Evolutionary conservation across 2,113 vertebrate genomes (phyloP), one percentile per base, ranked within the genome.

Genomic region (Cavia aperea): DNA sequence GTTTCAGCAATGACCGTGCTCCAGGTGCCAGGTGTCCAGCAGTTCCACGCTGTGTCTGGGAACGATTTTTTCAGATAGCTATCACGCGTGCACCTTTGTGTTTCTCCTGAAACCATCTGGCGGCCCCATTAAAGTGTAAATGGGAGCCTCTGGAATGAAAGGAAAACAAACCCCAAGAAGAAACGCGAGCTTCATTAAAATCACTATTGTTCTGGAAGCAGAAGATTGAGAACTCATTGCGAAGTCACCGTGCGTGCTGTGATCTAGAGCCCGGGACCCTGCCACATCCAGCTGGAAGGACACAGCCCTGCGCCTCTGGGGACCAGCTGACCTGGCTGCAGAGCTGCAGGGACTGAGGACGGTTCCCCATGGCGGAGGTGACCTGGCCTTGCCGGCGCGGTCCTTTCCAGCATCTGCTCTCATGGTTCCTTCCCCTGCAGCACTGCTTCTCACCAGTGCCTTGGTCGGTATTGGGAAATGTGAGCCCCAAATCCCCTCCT

Each of bases 101-200:
- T 82, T 90, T 58, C 81, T 84, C 19, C 24, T 6, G 86, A 66
- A 88, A 75, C 77, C 54, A 82, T 13, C 83, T 70, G 81, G 68
- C 14, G 81, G 49, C 62, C 12, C 43, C 2, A 12, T 58, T 21
- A 3, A 79, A 65, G 65, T 24, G 60, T n/a, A 33, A 29, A 46
- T 14, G 7, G 58, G 51, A 75, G 60, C 54, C 56, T 93, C 89
- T 85, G 89, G 72, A 49, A 85, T 4, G 5, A 0, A 43, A 89
- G 77, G 31, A 58, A 70, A 49, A 81, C 85, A 66, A 46, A 39
- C 19, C 9, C 2, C 4, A 36, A 88, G 84, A 62, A 92, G 75
- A 93, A 65, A 94, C 75, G 81, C 79, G 58, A 70, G n/a, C 49
- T 96, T 96, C 94, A 94, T 94, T 93, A 46, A 15, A 70, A 89